A percentile compares a stretch with the other conserved stretches of the same genome.
Conservation (phyloP, 2,888 invertebrate genomes). For the Deilephila porcellus region DNA sequence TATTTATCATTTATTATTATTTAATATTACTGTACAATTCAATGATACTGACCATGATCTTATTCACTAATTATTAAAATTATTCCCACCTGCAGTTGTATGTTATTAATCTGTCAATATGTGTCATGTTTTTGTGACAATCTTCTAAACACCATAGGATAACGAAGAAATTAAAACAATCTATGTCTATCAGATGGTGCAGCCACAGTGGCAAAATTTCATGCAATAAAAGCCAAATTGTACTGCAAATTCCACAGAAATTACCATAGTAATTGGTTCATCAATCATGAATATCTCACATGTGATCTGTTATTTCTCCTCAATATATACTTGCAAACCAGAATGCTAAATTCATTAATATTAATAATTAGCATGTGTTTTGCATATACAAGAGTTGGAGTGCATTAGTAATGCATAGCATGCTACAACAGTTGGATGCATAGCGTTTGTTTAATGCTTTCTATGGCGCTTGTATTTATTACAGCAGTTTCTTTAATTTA, state of each 20-base stretch:
- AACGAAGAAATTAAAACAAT: too few species aligned
- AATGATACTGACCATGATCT: too few species aligned
- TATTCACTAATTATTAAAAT: too few species aligned
- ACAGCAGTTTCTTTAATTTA: not conserved
- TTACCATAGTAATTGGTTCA: too few species aligned
- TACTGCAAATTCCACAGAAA: not conserved
- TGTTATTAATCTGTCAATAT: too few species aligned
- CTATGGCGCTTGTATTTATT: constrained; percentile 6
- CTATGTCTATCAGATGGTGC: too few species aligned
- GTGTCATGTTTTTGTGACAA: too few species aligned
- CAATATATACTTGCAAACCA: not conserved
- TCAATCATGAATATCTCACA: not conserved
- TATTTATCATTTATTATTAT: too few species aligned
- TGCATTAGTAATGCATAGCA: constrained; percentile 6
- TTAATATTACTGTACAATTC: not conserved
- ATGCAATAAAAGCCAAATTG: not conserved
- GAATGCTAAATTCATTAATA: constrained; percentile 10
- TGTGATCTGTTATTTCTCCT: not conserved
- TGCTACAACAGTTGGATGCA: not conserved
- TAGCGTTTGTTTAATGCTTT: not conserved
- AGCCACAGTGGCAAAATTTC: not conserved
- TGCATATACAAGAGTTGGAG: constrained; percentile 7
- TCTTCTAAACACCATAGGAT: too few species aligned
- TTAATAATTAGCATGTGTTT: constrained; percentile 1
- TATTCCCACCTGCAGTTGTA: too few species aligned